Conservation (phyloP, 2,888 invertebrate genomes). For the Sycophila texana region DNA sequence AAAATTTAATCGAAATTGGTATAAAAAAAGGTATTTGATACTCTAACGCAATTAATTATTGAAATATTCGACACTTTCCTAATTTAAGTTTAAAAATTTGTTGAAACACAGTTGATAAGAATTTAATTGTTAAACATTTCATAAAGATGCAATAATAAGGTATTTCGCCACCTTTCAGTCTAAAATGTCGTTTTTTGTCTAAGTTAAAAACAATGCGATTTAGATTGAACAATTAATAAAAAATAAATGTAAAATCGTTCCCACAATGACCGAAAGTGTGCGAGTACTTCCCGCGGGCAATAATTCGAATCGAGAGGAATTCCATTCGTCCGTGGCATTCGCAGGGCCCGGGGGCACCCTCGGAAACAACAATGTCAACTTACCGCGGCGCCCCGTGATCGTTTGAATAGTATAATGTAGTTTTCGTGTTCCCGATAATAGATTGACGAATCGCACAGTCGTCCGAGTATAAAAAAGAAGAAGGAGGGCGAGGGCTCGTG, state of each 20-base stretch:
- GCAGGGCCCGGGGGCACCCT: constrained; percentile 66
- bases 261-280: background rate
- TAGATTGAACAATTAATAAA: too few species aligned
- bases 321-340: constrained; percentile 70
- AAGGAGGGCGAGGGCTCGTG: background rate
- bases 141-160: too few species aligned
- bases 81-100: constrained; percentile 36
- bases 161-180: too few species aligned
- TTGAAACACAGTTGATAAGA: too few species aligned
- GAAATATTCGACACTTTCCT: background rate
- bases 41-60: too few species aligned
- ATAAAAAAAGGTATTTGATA: constrained; percentile 24
- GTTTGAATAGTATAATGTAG: constrained; percentile 72
- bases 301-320: constrained; percentile 5
- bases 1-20: constrained; percentile 55
- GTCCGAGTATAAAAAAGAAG: constrained; percentile 15
- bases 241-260: background rate
- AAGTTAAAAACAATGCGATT: too few species aligned
- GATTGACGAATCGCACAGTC: constrained; percentile 42
- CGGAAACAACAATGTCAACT: constrained; percentile 75
- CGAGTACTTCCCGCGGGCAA: background rate
- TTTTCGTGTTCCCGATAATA: constrained; percentile 66
- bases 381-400: constrained; percentile 66
- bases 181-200: too few species aligned
- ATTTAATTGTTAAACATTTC: too few species aligned